Evolutionary conservation across 2,113 vertebrate species (phyloP).

Genomic region (Tupaia tana): DNA sequence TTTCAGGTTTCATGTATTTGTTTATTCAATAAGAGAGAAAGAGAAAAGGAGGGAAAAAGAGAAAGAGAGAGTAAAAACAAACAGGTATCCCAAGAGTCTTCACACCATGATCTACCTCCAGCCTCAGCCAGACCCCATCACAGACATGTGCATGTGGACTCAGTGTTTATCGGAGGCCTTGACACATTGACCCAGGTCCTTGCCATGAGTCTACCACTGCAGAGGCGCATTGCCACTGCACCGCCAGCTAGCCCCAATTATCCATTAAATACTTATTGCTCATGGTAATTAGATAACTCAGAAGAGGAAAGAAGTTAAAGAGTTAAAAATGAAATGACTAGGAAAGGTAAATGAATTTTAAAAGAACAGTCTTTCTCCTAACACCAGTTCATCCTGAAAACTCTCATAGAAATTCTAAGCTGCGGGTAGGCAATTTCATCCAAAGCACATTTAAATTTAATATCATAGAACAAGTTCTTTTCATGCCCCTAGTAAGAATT

Average conservation of each 20-base stretch:
- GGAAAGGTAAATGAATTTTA: neutral
- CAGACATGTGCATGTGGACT: too few relatives aligned
- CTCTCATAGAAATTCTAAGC: slow-evolving; percentile 31
- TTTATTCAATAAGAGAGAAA: too few relatives aligned
- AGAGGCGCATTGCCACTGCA: too few relatives aligned
- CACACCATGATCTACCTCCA: too few relatives aligned
- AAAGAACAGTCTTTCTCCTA: neutral
- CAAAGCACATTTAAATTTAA: slow-evolving; percentile 57
- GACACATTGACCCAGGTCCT: too few relatives aligned
- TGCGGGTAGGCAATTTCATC: slow-evolving; percentile 34
- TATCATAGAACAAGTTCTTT: slow-evolving; percentile 31
- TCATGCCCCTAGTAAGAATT: slow-evolving; percentile 14
- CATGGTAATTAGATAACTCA: neutral
- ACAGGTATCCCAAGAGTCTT: too few relatives aligned
- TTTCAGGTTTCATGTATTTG: too few relatives aligned
- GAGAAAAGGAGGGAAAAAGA: too few relatives aligned
- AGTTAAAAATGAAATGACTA: neutral
- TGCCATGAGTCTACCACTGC: too few relatives aligned
- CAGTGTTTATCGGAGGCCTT: too few relatives aligned
- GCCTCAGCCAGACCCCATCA: too few relatives aligned
- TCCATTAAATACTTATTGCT: neutral
- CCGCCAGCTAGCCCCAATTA: neutral
- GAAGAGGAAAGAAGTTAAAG: neutral
- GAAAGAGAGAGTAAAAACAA: too few relatives aligned
- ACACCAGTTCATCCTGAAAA: slow-evolving; percentile 33